Conservation (phyloP, 1,140 invertebrate genomes). For the Tetragonula clypearis region DNA sequence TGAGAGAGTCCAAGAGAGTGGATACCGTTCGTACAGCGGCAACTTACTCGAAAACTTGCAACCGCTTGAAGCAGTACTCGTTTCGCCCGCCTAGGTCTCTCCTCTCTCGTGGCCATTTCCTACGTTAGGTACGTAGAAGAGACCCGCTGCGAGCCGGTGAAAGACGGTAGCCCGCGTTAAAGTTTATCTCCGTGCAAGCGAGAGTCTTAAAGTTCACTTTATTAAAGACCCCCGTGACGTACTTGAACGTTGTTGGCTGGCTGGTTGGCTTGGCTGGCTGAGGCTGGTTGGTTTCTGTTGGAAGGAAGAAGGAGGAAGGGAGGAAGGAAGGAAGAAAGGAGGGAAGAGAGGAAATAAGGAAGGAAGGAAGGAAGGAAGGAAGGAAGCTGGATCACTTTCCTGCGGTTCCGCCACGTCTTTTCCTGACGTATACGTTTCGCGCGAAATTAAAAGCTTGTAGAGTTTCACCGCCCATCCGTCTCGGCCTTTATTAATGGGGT, state of each 20-base stretch:
- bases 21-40: constrained; percentile 55
- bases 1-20: too few relatives aligned
- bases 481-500: constrained; percentile 65
- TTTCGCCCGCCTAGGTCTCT: constrained; percentile 40
- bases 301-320: neutral
- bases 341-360: neutral
- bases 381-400: constrained; percentile 43
- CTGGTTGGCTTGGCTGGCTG: neutral
- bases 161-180: constrained; percentile 67
- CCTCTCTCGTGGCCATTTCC: constrained; percentile 39
- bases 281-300: neutral
- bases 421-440: constrained; percentile 64
- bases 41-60: constrained; percentile 74
- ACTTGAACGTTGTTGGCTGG: constrained; percentile 47
- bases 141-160: constrained; percentile 50
- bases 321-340: neutral
- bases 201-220: constrained; percentile 77
- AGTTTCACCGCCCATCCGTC: constrained; percentile 64
- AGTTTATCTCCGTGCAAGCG: constrained; percentile 74
- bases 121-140: constrained; percentile 43
- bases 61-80: constrained; percentile 57
- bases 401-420: constrained; percentile 57
- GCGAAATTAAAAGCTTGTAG: constrained; percentile 71
- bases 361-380: too few relatives aligned
- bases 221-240: constrained; percentile 74